Percentiles rank a stretch among this genome's conserved stretches.
Conservation (phyloP, 2,797 vertebrate species). For the Etheostoma perlongum region DNA sequence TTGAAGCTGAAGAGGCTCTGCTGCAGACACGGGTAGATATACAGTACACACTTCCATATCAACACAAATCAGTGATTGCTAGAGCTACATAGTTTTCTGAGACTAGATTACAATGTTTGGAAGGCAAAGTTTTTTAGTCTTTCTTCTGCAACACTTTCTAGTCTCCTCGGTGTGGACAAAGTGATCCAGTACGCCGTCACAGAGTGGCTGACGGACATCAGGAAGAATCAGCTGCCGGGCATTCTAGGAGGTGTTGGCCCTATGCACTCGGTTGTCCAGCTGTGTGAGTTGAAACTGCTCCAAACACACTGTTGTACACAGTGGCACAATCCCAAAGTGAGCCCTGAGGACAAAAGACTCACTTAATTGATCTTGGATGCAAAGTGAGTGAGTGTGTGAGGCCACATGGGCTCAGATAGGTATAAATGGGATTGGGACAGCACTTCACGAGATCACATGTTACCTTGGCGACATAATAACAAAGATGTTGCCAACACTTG, state of each 20-base stretch:
- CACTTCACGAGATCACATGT: no score
- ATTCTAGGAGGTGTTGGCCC: slow-evolving; percentile 94
- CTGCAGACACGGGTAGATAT: slow-evolving; percentile 90
- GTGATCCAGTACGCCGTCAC: slow-evolving; percentile 93
- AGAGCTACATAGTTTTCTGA: neutral
- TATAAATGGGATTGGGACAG: no score
- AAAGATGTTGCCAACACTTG: no score
- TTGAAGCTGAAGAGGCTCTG: slow-evolving; percentile 94
- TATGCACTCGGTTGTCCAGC: slow-evolving; percentile 95
- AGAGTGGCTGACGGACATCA: slow-evolving; percentile 94
- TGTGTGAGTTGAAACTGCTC: slow-evolving; percentile 86
- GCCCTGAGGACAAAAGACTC: no score
- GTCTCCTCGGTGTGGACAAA: slow-evolving; percentile 93
- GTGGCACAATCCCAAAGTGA: no score
- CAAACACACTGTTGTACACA: neutral
- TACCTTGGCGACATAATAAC: no score
- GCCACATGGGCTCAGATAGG: no score
- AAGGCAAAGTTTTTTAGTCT: neutral
- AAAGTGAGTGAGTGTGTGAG: no score
- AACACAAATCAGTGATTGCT: neutral
- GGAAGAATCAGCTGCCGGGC: slow-evolving; percentile 94
- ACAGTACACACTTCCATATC: neutral
- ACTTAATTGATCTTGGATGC: no score
- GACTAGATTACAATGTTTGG: neutral
- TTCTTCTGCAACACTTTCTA: slow-evolving; percentile 59